A percentile compares a stretch with the other conserved stretches of the same genome.
Evolutionary conservation across 2,888 invertebrate genomes (phyloP).

Genomic region (Drosophila anomelani): DNA sequence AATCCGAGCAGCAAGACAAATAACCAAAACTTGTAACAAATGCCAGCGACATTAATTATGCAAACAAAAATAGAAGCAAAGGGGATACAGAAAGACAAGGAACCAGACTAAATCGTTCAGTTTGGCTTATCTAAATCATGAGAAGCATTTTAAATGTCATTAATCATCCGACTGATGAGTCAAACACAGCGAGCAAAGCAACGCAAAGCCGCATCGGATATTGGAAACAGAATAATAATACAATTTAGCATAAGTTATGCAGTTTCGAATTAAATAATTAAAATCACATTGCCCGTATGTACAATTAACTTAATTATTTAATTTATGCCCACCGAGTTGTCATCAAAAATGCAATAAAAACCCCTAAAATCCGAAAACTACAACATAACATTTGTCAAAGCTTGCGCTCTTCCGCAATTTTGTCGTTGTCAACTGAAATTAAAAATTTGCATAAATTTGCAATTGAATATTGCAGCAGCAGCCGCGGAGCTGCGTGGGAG

Average conservation of each 20-base stretch:
- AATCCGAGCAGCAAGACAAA: conserved; percentile 56
- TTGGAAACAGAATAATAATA: conserved; percentile 43
- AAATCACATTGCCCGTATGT: conserved; percentile 60
- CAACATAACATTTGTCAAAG: conserved; percentile 36
- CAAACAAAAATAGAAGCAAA: conserved; percentile 34
- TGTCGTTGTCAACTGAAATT: conserved; percentile 49
- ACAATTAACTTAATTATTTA: conserved; percentile 75
- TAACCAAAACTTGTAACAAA: conserved; percentile 43
- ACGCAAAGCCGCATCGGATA: conserved; percentile 11
- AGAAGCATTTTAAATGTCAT: conserved; percentile 69
- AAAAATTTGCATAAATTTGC: conserved; percentile 75
- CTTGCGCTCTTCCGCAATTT: conserved; percentile 10
- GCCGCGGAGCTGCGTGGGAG: conserved; percentile 20
- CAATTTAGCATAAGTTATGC: conserved; percentile 72
- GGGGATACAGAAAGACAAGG: conserved; percentile 15
- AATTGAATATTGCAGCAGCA: conserved; percentile 43
- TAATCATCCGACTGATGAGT: conserved; percentile 68
- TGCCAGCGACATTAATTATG: conserved; percentile 69
- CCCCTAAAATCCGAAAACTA: conserved; percentile 23
- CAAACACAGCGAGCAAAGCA: conserved; percentile 16
- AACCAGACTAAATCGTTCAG: conserved; percentile 64
- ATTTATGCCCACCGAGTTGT: conserved; percentile 57
- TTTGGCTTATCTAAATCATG: conserved; percentile 43
- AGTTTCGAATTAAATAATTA: conserved; percentile 70
- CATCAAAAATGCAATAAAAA: conserved; percentile 36